Evolutionary conservation across 2,113 vertebrate genomes (phyloP).

Genomic region (Propithecus coquereli): DNA sequence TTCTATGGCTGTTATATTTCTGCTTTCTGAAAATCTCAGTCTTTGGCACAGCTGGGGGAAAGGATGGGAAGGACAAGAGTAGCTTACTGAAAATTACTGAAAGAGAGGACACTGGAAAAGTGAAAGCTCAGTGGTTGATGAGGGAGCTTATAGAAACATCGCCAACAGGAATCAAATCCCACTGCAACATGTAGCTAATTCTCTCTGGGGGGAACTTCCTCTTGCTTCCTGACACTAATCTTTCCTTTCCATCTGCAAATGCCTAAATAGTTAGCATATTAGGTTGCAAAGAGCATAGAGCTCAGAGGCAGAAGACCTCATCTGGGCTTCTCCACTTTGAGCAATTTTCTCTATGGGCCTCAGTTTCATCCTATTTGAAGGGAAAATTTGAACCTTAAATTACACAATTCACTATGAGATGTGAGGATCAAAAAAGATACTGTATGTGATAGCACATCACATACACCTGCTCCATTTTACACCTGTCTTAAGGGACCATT

Average conservation of each 20-base stretch:
- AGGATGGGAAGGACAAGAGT: neutral
- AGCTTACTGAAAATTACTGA: neutral
- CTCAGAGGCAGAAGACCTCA: neutral
- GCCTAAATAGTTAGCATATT: neutral
- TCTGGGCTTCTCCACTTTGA: neutral
- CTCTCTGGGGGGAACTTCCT: neutral
- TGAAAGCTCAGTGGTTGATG: neutral
- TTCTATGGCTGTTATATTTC: neutral
- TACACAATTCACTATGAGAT: neutral
- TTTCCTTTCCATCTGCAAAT: neutral
- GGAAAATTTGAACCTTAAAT: neutral
- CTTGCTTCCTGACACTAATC: neutral
- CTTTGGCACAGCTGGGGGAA: neutral
- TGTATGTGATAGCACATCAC: rapidly evolving
- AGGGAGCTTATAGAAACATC: neutral
- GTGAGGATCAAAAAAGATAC: neutral
- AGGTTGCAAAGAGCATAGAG: neutral
- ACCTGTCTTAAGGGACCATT: neutral
- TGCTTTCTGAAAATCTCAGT: neutral
- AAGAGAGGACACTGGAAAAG: neutral
- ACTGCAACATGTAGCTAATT: neutral
- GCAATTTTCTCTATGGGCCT: neutral
- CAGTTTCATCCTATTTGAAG: neutral
- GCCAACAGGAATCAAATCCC: neutral
- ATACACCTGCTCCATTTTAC: neutral